phyloP scores from a whole-genome alignment of 2,113 vertebrate genomes.

The Indicator maculatus region DNA sequence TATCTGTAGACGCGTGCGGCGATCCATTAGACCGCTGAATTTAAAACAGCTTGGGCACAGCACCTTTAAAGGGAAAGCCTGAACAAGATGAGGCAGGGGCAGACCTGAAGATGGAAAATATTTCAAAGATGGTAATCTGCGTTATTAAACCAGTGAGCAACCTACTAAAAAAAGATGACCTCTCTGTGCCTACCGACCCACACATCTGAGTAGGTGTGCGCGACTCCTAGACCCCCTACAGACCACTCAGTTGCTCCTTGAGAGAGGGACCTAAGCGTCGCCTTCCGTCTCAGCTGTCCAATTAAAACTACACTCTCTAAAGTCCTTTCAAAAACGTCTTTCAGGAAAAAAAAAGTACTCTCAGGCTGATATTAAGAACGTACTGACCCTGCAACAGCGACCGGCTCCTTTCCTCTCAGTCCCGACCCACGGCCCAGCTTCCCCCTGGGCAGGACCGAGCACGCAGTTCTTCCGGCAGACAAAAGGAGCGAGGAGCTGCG shows the following conservation, averaged over 20 bases:
- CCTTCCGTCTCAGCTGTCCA: background rate
- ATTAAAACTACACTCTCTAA: background rate
- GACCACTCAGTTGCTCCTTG: background rate
- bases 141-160: background rate
- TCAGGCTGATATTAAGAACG: background rate
- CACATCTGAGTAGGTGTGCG: accelerated
- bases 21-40: background rate
- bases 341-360: background rate
- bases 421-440: background rate
- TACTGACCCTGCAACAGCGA: background rate
- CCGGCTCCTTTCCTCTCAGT: background rate
- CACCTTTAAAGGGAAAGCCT: background rate
- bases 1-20: background rate
- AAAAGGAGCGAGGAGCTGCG: background rate
- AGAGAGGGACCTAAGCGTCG: background rate
- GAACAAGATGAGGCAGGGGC: background rate
- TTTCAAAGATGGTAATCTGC: background rate
- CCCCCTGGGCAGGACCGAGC: background rate
- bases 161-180: background rate
- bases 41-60: background rate
- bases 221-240: background rate
- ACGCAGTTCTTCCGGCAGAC: background rate
- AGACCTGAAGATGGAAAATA: background rate
- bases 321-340: background rate
- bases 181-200: background rate